These are phyloP conservation scores for Bambusicola thoracicus DNA, from an alignment of 2,113 vertebrate species.

Conservation along the genomic window DNA sequence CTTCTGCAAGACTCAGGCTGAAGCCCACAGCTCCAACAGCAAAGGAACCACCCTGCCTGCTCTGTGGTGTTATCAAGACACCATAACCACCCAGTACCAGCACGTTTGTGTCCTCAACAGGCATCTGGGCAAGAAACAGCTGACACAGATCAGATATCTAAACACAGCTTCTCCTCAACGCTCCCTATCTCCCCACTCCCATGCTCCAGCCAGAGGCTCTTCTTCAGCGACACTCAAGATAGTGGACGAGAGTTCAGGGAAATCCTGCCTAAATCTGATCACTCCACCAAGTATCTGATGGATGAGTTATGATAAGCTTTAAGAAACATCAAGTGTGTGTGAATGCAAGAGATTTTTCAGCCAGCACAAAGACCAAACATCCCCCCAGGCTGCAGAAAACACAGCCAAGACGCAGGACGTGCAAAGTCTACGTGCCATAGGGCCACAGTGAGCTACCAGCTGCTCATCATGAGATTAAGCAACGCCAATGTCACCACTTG, in stretches of 20 bases:
- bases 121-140: neutral
- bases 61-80: neutral
- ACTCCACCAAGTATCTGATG: neutral
- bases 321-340: neutral
- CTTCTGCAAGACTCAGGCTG: neutral
- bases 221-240: slow-evolving; percentile 57
- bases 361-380: neutral
- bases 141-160: neutral
- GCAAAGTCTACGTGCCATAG: fast-evolving
- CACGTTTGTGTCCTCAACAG: neutral
- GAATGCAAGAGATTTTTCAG: slow-evolving; percentile 31
- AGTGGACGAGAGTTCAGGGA: slow-evolving; percentile 60
- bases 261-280: slow-evolving; percentile 69
- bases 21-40: no score
- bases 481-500: neutral
- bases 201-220: neutral
- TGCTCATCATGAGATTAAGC: fast-evolving
- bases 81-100: neutral
- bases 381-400: neutral
- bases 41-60: neutral
- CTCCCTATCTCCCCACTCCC: neutral
- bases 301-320: slow-evolving; percentile 2
- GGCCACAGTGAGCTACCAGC: fast-evolving
- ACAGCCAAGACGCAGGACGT: neutral
- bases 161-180: neutral